Evolutionary conservation across 2,797 vertebrate species (phyloP).

Genomic region (Vireo griseus): DNA sequence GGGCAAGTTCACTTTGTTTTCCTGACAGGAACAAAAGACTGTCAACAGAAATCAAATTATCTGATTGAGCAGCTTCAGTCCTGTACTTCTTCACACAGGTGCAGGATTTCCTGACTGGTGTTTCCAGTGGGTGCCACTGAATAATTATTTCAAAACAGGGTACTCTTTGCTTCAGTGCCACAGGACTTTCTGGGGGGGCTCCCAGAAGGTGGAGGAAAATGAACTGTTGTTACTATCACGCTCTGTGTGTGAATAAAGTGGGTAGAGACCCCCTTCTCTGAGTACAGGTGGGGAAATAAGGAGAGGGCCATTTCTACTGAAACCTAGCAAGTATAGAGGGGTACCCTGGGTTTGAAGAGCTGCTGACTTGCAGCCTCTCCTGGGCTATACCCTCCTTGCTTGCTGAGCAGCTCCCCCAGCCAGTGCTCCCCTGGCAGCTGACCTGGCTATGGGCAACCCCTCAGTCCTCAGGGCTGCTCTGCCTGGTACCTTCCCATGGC

Average conservation of each 20-base stretch:
- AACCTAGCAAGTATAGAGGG: neutral
- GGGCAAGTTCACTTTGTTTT: neutral
- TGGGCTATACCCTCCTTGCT: neutral
- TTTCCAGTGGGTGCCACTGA: neutral
- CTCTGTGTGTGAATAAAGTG: neutral
- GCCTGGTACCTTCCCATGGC: neutral
- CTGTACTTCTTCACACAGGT: rapidly evolving
- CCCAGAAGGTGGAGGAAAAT: neutral
- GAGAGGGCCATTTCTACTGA: neutral
- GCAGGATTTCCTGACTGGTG: neutral
- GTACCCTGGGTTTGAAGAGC: neutral
- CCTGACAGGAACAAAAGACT: neutral
- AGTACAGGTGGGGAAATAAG: neutral
- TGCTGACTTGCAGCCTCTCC: neutral
- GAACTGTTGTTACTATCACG: neutral
- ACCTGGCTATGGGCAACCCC: neutral
- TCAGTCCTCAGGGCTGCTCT: neutral
- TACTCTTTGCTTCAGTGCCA: neutral
- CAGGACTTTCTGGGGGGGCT: rapidly evolving
- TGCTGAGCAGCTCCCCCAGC: neutral
- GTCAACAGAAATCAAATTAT: neutral
- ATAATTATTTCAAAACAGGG: neutral
- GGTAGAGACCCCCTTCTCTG: neutral
- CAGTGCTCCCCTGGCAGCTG: neutral
- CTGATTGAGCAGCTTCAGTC: neutral